These are phyloP conservation scores for Drosophila histrio DNA, from an alignment of 2,888 invertebrate species.

Conservation along the genomic window DNA sequence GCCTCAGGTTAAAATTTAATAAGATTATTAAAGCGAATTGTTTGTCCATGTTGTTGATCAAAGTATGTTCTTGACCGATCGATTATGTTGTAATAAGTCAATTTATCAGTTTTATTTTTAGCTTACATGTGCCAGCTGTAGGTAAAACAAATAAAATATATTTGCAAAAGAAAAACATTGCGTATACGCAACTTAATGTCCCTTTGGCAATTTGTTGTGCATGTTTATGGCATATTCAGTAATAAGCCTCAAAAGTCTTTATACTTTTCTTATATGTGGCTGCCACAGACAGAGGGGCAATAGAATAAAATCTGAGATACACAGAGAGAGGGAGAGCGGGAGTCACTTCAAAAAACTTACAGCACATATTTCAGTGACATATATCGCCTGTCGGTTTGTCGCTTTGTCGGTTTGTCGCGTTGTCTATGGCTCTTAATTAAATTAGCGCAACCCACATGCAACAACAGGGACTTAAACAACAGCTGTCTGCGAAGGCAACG, in stretches of 20 bases:
- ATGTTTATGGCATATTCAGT: constrained; percentile 34
- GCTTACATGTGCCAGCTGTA: constrained; percentile 47
- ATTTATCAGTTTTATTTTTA: constrained; percentile 62
- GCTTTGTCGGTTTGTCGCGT: too few species aligned
- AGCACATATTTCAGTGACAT: constrained; percentile 63
- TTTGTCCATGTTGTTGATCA: constrained; percentile 16
- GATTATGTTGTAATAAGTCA: constrained; percentile 54
- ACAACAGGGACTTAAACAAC: constrained; percentile 13
- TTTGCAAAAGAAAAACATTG: constrained; percentile 22
- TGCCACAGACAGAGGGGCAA: constrained; percentile 5
- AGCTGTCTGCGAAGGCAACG: constrained; percentile 49
- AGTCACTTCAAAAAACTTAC: constrained; percentile 53
- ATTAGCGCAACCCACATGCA: constrained; percentile 48
- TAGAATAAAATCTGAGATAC: background rate
- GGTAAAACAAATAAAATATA: constrained; percentile 24
- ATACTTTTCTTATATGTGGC: constrained; percentile 36
- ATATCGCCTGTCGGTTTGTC: constrained; percentile 57
- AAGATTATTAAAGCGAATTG: constrained; percentile 23
- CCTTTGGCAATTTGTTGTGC: constrained; percentile 15
- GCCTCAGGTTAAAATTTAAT: constrained; percentile 22
- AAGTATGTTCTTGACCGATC: constrained; percentile 9
- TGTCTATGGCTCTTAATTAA: constrained; percentile 66
- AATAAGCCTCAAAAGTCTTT: constrained; percentile 47
- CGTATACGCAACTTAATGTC: constrained; percentile 53
- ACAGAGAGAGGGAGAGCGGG: background rate